These are phyloP conservation scores for Apaloderma vittatum DNA, from an alignment of 2,113 vertebrate species.

Conservation along the genomic window DNA sequence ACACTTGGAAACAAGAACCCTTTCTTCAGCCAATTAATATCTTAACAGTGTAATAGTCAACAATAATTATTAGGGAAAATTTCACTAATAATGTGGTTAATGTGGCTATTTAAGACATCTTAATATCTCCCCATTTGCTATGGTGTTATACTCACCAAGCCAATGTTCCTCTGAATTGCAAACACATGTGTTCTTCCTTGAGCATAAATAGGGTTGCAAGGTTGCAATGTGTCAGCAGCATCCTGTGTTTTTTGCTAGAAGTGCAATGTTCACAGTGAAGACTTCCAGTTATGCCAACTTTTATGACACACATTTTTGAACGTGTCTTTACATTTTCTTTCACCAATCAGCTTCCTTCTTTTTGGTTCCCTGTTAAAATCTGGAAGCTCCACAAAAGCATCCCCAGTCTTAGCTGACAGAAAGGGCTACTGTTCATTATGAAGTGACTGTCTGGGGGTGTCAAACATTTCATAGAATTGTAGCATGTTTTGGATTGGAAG, in stretches of 20 bases:
- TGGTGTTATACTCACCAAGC: not conserved
- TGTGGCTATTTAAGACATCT: not conserved
- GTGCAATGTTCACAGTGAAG: not conserved
- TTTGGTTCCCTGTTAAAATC: not conserved
- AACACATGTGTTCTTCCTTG: not conserved
- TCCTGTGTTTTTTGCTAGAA: not conserved
- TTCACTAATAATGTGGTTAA: not conserved
- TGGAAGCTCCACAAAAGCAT: not conserved
- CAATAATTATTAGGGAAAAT: not conserved
- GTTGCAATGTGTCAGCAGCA: not conserved
- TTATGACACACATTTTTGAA: not conserved
- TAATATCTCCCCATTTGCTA: not conserved
- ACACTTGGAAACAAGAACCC: not conserved
- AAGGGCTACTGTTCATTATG: not conserved
- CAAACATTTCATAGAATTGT: not conserved
- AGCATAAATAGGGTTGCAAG: fast-evolving
- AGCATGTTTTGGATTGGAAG: too few relatives aligned
- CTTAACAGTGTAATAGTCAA: not conserved
- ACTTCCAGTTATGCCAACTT: not conserved
- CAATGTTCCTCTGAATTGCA: not conserved
- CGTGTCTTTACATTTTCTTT: not conserved
- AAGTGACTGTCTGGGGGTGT: not conserved
- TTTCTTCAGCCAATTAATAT: not conserved
- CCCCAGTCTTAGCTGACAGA: not conserved
- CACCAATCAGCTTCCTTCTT: not conserved